A percentile compares a stretch with the other conserved stretches of the same genome.
phyloP scores from a whole-genome alignment of 2,797 vertebrate species.

The Pangasius djambal region DNA sequence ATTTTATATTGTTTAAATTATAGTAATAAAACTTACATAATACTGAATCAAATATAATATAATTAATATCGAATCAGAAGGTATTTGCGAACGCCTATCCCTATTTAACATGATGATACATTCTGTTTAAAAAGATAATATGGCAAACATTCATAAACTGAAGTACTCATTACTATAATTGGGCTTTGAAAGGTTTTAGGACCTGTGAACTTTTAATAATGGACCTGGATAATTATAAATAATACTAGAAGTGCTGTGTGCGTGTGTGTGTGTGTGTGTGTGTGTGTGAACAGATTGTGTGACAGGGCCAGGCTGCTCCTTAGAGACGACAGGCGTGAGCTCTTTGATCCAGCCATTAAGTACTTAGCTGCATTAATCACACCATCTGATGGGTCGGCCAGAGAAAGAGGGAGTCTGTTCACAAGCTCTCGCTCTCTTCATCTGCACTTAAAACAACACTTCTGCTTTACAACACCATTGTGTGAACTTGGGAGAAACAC shows the following conservation, averaged over 20 bases:
- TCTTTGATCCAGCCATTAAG: conserved; percentile 69
- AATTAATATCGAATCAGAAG: background rate
- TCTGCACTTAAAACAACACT: background rate
- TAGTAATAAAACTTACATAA: background rate
- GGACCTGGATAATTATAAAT: background rate
- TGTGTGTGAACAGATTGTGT: conserved; percentile 21
- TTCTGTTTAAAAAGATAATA: background rate
- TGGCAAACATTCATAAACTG: background rate
- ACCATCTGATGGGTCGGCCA: conserved; percentile 67
- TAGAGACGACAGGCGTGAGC: conserved; percentile 61
- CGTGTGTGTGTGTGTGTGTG: background rate
- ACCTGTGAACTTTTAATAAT: background rate
- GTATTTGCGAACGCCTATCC: background rate
- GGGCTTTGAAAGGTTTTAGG: background rate
- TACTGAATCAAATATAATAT: too few relatives aligned
- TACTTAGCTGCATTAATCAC: conserved; percentile 71
- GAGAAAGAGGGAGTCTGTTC: conserved; percentile 46
- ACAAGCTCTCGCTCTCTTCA: background rate
- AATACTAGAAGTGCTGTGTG: background rate
- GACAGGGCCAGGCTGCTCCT: conserved; percentile 35
- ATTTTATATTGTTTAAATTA: background rate
- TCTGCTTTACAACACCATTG: background rate
- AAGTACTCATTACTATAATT: background rate
- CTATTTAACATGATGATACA: background rate
- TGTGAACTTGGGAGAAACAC: background rate